phyloP scores from a whole-genome alignment of 92 coral and sea anemone genomes.

The Zoanthus solanderi region DNA sequence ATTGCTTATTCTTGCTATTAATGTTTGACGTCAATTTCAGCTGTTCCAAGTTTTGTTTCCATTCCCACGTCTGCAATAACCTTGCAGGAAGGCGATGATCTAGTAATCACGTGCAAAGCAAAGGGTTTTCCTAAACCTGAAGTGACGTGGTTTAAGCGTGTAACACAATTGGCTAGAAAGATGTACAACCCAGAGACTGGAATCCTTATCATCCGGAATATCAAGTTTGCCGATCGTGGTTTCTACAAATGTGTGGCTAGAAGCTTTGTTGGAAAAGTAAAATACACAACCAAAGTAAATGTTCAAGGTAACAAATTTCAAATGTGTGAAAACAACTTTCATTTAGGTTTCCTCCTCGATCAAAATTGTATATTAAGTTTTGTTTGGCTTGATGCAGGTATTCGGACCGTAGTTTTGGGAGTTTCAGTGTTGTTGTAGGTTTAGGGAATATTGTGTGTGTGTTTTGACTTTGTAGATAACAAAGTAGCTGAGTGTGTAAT shows the following conservation, averaged over 20 bases:
- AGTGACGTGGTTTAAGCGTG: background rate
- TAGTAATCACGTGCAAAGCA: background rate
- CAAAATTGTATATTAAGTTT: no score
- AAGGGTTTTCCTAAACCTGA: background rate
- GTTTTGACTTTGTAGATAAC: no score
- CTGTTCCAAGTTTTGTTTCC: background rate
- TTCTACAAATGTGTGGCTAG: background rate
- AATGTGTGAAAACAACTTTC: no score
- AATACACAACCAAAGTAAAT: background rate
- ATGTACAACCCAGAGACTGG: background rate
- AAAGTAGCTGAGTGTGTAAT: no score
- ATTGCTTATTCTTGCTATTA: background rate
- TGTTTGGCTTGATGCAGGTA: no score
- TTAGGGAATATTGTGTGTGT: no score
- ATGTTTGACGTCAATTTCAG: background rate
- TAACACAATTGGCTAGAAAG: background rate
- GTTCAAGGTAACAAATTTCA: no score
- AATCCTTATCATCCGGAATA: background rate
- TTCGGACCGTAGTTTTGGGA: no score
- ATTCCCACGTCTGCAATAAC: background rate
- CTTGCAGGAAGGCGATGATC: background rate
- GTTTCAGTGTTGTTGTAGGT: no score
- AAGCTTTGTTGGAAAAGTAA: background rate
- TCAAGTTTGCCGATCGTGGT: background rate
- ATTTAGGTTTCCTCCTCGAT: no score